These are phyloP conservation scores for Metaphire vulgaris DNA, from an alignment of 1,140 invertebrate genomes.

Conservation along the genomic window DNA sequence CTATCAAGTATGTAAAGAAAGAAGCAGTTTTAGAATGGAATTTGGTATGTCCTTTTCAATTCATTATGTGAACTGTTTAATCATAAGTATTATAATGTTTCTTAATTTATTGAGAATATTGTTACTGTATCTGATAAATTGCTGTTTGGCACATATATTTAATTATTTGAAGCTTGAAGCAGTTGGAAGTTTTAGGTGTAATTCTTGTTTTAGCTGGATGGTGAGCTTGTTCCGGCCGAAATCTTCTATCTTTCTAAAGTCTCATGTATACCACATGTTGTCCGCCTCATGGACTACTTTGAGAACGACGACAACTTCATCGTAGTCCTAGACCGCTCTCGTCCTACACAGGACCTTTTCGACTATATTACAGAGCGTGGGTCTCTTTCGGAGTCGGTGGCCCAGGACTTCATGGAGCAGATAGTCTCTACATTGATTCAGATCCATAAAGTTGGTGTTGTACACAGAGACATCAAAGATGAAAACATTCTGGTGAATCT, in stretches of 20 bases:
- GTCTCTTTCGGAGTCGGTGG: constrained; percentile 56
- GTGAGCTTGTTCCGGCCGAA: constrained; percentile 58
- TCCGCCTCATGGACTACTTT: constrained; percentile 60
- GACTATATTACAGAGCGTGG: constrained; percentile 64
- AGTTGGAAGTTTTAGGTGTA: too few relatives aligned
- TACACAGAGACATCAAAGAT: constrained; percentile 66
- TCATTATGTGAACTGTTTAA: too few relatives aligned
- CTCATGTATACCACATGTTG: constrained; percentile 58
- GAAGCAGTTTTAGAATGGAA: background rate
- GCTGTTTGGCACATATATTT: too few relatives aligned
- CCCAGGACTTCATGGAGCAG: constrained; percentile 57
- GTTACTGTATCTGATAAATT: too few relatives aligned
- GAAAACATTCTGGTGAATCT: constrained; percentile 64
- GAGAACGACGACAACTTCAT: constrained; percentile 57
- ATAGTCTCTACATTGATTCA: constrained; percentile 49
- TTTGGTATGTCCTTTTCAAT: background rate
- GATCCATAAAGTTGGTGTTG: constrained; percentile 48
- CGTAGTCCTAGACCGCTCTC: constrained; percentile 63
- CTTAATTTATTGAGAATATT: too few relatives aligned
- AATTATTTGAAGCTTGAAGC: too few relatives aligned
- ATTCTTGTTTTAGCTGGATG: too few relatives aligned
- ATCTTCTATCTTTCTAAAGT: constrained; percentile 60
- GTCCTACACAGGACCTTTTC: constrained; percentile 61
- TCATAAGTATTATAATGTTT: too few relatives aligned
- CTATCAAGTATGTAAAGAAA: background rate